A percentile compares a stretch with the other conserved stretches of the same genome.
These are phyloP conservation scores for Thaumetopoea pityocampa DNA, from an alignment of 1,140 invertebrate genomes.

Conservation along the genomic window DNA sequence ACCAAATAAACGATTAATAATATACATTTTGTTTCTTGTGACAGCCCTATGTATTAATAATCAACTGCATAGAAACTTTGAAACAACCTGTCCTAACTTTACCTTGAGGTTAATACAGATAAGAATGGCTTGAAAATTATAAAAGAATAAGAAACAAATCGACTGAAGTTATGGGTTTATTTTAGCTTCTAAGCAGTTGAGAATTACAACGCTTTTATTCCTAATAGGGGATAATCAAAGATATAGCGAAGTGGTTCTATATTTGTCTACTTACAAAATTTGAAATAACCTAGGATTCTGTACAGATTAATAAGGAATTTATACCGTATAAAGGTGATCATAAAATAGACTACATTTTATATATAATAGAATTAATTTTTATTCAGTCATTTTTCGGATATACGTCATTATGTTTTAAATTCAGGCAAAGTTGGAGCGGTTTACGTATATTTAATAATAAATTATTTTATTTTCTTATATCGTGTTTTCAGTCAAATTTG, in stretches of 20 bases:
- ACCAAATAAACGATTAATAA: too few species aligned
- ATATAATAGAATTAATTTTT: slow-evolving; percentile 2
- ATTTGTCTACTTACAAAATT: neutral
- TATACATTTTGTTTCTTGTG: neutral
- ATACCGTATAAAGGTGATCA: neutral
- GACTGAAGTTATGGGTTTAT: neutral
- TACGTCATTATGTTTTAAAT: neutral
- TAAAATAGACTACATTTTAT: neutral
- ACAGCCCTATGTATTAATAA: neutral
- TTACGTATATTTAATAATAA: too few species aligned
- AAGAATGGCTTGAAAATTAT: neutral
- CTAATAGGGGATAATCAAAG: too few species aligned
- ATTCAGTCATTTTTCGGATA: slow-evolving; percentile 1
- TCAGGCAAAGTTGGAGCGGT: neutral
- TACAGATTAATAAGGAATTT: too few species aligned
- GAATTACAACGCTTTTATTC: neutral
- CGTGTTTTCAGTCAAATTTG: too few species aligned
- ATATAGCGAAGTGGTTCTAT: neutral
- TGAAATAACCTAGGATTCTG: too few species aligned
- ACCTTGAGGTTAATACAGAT: neutral
- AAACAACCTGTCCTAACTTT: neutral
- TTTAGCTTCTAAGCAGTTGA: neutral
- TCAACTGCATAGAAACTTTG: neutral
- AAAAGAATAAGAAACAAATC: neutral
- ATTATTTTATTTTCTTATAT: too few species aligned